Conservation (phyloP, 1,140 invertebrate genomes). For the Drosophila malerkotliana region DNA sequence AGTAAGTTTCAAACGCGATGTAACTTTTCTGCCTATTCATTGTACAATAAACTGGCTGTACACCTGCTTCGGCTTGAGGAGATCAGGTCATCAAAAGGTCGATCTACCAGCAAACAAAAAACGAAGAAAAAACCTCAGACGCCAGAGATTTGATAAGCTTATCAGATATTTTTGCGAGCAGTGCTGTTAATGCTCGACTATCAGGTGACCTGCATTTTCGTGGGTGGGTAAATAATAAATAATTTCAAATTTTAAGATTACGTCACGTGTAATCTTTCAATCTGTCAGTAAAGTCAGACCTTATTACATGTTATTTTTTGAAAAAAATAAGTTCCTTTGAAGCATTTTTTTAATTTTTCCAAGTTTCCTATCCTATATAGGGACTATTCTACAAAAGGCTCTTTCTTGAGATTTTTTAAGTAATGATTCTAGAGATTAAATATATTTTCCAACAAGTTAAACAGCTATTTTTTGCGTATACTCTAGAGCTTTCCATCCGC, state of each 20-base stretch:
- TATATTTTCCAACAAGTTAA: no score
- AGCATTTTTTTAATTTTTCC: no score
- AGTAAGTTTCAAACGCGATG: not conserved
- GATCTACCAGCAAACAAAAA: constrained; percentile 23
- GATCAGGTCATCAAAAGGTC: constrained; percentile 27
- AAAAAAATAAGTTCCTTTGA: no score
- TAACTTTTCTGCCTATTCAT: constrained; percentile 18
- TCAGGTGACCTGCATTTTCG: constrained; percentile 20
- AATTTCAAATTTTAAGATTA: not conserved
- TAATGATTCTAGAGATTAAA: no score
- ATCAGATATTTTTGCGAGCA: constrained; percentile 17
- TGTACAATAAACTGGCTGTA: not conserved
- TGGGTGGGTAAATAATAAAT: not conserved
- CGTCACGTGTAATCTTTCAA: no score
- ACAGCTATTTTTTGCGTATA: no score
- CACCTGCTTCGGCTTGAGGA: constrained; percentile 19
- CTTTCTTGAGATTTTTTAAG: no score
- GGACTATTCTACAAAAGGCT: no score
- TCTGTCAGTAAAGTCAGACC: no score
- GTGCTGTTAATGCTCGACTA: constrained; percentile 21
- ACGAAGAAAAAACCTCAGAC: constrained; percentile 16
- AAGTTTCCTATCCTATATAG: no score
- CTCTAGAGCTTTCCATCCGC: not conserved
- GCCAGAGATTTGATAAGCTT: constrained; percentile 36
- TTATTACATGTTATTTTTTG: no score